Base-by-base conservation (phyloP, 2,113 vertebrate genomes). In the Nettapus auritus region DNA sequence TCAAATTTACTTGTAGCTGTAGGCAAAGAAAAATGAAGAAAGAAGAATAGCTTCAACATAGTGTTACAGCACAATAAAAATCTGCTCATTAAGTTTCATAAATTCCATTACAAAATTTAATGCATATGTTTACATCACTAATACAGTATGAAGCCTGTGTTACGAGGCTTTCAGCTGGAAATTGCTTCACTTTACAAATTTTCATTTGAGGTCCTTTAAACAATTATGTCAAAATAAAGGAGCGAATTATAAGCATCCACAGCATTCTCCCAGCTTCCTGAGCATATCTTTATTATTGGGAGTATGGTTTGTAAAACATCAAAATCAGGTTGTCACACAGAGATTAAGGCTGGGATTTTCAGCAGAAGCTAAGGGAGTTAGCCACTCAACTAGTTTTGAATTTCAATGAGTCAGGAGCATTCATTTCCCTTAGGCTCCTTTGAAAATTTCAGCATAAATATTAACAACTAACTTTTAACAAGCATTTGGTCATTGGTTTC, bases 1-100 rank as follows among this genome's bases (percentile, higher is more conserved):
- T 96, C 70, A 96, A 92, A 96, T 96, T 97, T 96, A 95, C 92
- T 81, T 96, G 85, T 97, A 93, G 77, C 80, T 94, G 76, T 90
- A 84, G 91, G 85, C 89, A 94, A 95, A 94, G 88, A 95, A 96
- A 90, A 94, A 83, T 7, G 74, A 95, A 93, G 92, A 69, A 94
- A 59, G 59, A 96, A 93, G 63, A 93, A 83, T 10, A 71, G 70
- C 40, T 88, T 52, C 57, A 87, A 64, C 56, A 26, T 5, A 38
- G 48, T 52, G 90, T 76, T 86, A 84, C 29, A 86, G 78, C 86
- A 93, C 76, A 95, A 88, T 86, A 89, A 89, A 91, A 90, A 92
- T 88, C 89, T 96, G 83, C 93, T 96, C 95, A 91, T 97, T 96
- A 96, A 83, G 68, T 77, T 93, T 96, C 74, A 95, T 92, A 92